phyloP scores from a whole-genome alignment of 2,888 invertebrate genomes.

The Leptopilina drosophilae region DNA sequence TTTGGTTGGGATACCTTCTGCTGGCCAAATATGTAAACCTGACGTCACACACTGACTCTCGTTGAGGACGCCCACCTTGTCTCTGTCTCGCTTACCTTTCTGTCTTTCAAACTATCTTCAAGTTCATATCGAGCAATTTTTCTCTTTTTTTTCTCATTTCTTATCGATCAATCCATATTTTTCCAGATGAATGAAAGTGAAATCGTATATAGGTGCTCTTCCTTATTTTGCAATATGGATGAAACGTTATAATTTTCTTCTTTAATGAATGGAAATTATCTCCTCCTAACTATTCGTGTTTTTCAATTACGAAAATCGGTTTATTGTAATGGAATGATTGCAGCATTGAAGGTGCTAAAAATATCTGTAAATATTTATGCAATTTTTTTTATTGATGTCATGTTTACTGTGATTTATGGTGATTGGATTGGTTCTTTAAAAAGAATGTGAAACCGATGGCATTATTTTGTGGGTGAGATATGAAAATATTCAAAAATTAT shows the following conservation, averaged over 20 bases:
- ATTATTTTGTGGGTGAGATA: too few species aligned
- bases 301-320: slow-evolving; percentile 12
- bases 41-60: slow-evolving; percentile 72
- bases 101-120: slow-evolving; percentile 43
- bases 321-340: slow-evolving; percentile 11
- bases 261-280: too few species aligned
- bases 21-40: slow-evolving; percentile 76
- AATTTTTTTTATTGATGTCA: slow-evolving; percentile 31
- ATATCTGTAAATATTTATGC: slow-evolving; percentile 33
- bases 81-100: slow-evolving; percentile 52
- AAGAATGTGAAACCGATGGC: too few species aligned
- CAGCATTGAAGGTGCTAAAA: slow-evolving; percentile 29
- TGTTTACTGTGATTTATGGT: slow-evolving; percentile 23
- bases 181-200: slow-evolving; percentile 25
- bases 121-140: slow-evolving; percentile 17
- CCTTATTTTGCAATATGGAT: not conserved
- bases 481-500: too few species aligned
- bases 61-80: slow-evolving; percentile 73
- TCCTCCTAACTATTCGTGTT: not conserved
- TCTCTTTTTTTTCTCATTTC: slow-evolving; percentile 8
- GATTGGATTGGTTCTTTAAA: not conserved
- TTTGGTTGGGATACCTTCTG: slow-evolving; percentile 68
- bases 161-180: slow-evolving; percentile 3
- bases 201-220: not conserved
- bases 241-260: not conserved